Percentiles rank a stretch among this genome's conserved stretches.
phyloP scores from a whole-genome alignment of 2,113 vertebrate genomes.

The Prunella fulvescens region DNA sequence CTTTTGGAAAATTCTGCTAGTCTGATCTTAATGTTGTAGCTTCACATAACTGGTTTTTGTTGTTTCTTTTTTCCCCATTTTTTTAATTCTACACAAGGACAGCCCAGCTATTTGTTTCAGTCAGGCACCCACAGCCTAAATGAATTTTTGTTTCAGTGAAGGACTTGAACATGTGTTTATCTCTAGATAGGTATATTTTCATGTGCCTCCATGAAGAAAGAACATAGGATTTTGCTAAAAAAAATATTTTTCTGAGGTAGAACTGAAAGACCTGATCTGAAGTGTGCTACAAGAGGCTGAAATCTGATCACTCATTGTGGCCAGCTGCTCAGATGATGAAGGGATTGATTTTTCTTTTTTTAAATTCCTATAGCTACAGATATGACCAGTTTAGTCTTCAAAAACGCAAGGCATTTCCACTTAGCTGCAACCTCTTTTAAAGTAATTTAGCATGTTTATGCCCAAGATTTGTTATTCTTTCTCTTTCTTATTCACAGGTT shows the following conservation, averaged over 20 bases:
- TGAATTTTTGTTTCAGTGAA: background rate
- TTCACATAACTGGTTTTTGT: background rate
- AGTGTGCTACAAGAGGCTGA: background rate
- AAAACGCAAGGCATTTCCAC: background rate
- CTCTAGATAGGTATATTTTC: background rate
- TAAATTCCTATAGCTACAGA: background rate
- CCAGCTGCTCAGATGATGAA: background rate
- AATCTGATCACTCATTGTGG: background rate
- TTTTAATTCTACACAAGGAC: background rate
- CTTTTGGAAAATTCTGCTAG: background rate
- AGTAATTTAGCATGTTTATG: background rate
- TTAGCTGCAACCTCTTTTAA: background rate
- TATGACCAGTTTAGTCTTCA: background rate
- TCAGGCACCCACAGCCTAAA: background rate
- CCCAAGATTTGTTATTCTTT: background rate
- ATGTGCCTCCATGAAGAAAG: background rate
- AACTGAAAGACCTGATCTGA: background rate
- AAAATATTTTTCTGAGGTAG: background rate
- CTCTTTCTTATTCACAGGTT: background rate
- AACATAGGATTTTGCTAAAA: background rate
- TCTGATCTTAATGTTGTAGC: background rate
- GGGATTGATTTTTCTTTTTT: background rate
- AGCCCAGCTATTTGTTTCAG: background rate
- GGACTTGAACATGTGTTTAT: background rate
- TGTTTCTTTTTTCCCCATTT: rapidly evolving